Base-by-base conservation (phyloP, 2,888 invertebrate genomes). In the Synergus itoensis region DNA sequence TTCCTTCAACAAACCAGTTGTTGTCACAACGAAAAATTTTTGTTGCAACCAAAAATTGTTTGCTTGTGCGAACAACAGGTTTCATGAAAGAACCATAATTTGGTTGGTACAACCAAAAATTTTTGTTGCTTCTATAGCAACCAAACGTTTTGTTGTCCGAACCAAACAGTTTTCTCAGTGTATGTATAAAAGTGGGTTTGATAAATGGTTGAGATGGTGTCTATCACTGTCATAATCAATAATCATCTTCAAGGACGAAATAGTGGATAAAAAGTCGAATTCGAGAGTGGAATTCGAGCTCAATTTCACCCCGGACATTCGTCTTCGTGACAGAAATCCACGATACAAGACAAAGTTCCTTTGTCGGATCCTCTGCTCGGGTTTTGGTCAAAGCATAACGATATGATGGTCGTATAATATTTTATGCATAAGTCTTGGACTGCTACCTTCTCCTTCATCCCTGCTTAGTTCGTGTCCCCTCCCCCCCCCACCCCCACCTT, bases 371-470 rank as follows among this genome's bases (percentile, higher is more conserved):
- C 77, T 76, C 78, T 48, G 73, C 63, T 57, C 79, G 77, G 77
- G 77, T 77, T 79, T 79, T 79, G 80, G 82, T 83, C 81, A 83
- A 84, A 84, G 87, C 89, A 89, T 89, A 90, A 88, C 89, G 89
- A 90, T 91, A 91, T 91, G 90, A 91, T 86, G 88, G 86, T 83
- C 86, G 87, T 86, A 88, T 85, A 83, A 87, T 90, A 90, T 90
- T 89, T 89, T 88, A 89, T 89, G 88, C 89, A 88, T 88, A 89
- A 89, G 82, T 76, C 78, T 36, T 75, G 77, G 79, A 41, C 73
- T 73, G 63, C 64, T 67, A 57, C 41, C 62, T n/a, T 62, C 57
- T 64, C 62, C 76, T 53, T 76, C 76, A 78, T 79, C 80, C 77
- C 65, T 76, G 76, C 64, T 63, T 43, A 45, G 53, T 45, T 73